Conservation (phyloP, 53 echinoderm and acorn worm genomes). For the Crossaster papposus region DNA sequence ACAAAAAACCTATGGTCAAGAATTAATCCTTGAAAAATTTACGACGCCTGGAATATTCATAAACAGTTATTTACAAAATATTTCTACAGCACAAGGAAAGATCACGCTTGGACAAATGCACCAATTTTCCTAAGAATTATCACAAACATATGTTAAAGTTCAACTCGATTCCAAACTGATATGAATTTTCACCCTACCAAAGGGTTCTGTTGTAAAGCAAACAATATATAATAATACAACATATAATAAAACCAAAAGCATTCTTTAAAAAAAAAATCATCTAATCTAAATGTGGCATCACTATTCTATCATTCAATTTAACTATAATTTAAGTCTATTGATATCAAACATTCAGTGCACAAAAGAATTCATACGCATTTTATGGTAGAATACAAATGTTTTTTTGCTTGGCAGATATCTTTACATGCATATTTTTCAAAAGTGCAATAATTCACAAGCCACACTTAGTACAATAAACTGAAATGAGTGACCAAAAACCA, state of each 20-base stretch:
- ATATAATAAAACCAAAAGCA: not conserved
- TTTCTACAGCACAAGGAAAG: not conserved
- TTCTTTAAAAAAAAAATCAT: not conserved
- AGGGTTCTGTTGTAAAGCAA: not conserved
- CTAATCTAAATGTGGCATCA: not conserved
- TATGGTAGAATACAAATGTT: not conserved
- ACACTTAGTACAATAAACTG: not conserved
- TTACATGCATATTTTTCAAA: too few species aligned
- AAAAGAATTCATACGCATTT: not conserved
- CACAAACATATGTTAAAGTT: not conserved
- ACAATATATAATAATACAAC: too few species aligned
- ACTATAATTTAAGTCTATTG: not conserved
- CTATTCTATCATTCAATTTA: not conserved
- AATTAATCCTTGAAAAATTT: constrained; percentile 8
- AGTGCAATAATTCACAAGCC: not conserved
- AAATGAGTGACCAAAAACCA: not conserved
- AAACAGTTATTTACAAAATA: constrained; percentile 30
- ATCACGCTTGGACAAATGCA: not conserved
- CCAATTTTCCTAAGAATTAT: not conserved
- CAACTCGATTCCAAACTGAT: not conserved
- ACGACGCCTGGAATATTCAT: not conserved
- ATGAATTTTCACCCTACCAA: not conserved
- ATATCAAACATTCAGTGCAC: not conserved
- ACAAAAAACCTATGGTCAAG: not conserved
- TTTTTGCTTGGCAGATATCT: not conserved